These are phyloP conservation scores for Drosophila atroscutellata DNA, from an alignment of 2,888 invertebrate species.

Conservation along the genomic window DNA sequence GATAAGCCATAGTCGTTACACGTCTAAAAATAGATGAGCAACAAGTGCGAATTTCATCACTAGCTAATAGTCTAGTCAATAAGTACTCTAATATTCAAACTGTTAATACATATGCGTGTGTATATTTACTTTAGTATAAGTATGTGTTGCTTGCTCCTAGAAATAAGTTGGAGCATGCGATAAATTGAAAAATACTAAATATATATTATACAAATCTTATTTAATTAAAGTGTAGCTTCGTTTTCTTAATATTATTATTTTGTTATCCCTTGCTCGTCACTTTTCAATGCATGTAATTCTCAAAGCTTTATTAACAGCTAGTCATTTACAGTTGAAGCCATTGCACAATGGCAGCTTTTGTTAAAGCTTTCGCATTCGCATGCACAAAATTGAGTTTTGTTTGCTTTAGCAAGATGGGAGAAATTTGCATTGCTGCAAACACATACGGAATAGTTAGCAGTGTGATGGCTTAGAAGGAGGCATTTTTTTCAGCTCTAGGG, in stretches of 20 bases:
- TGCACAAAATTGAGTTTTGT: background rate
- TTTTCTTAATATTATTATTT: background rate
- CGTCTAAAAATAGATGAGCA: slow-evolving; percentile 39
- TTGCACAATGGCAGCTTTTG: background rate
- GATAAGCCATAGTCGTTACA: slow-evolving; percentile 53
- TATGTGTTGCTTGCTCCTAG: background rate
- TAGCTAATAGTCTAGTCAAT: background rate
- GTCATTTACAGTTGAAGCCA: background rate
- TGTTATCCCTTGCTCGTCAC: background rate
- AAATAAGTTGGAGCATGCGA: background rate
- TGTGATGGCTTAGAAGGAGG: background rate
- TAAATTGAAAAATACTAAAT: background rate
- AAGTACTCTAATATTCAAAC: background rate
- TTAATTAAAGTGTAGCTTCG: background rate
- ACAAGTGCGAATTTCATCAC: slow-evolving; percentile 20
- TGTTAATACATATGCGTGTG: background rate
- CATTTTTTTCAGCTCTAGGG: background rate
- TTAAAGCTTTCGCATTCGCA: background rate
- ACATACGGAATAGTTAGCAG: background rate
- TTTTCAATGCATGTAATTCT: background rate
- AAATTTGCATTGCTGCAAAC: background rate
- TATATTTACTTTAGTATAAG: background rate
- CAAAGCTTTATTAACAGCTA: background rate
- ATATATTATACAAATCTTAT: background rate
- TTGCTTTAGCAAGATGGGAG: background rate